A percentile compares a stretch with the other conserved stretches of the same genome.
phyloP scores from a whole-genome alignment of 2,888 invertebrate species.

The Myopa testacea region DNA sequence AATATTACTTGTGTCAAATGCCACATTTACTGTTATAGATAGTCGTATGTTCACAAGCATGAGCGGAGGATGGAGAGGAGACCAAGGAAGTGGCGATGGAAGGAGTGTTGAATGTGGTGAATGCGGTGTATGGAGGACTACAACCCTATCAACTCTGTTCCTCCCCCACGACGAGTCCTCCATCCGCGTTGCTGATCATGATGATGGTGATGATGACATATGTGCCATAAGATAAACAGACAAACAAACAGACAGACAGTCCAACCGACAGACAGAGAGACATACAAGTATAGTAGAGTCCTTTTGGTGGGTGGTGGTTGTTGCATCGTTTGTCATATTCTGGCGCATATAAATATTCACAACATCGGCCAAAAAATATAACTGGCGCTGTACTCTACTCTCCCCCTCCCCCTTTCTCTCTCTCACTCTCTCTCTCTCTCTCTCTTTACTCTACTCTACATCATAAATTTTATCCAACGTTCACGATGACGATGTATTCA shows the following conservation, averaged over 20 bases:
- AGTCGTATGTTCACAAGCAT: not conserved
- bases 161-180: slow-evolving; percentile 45
- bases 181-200: not conserved
- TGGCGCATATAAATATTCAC: slow-evolving; percentile 46
- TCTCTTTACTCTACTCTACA: not conserved
- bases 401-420: not conserved
- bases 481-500: not conserved
- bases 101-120: too few species aligned
- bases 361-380: slow-evolving; percentile 17
- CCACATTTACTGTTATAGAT: slow-evolving; percentile 57
- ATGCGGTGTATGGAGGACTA: not conserved
- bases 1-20: slow-evolving; percentile 62
- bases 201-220: slow-evolving; percentile 31
- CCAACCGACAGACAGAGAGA: not conserved
- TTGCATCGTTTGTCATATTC: slow-evolving; percentile 60
- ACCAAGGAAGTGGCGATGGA: too few species aligned
- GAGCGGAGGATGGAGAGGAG: too few species aligned
- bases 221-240: not conserved
- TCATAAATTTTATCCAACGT: slow-evolving; percentile 17
- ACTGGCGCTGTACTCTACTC: not conserved
- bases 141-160: not conserved
- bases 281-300: not conserved
- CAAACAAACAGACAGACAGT: not conserved
- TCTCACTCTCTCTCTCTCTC: too few species aligned
- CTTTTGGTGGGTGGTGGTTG: slow-evolving; percentile 49